phyloP scores from a whole-genome alignment of 2,797 vertebrate species.

The Lacerta agilis region DNA sequence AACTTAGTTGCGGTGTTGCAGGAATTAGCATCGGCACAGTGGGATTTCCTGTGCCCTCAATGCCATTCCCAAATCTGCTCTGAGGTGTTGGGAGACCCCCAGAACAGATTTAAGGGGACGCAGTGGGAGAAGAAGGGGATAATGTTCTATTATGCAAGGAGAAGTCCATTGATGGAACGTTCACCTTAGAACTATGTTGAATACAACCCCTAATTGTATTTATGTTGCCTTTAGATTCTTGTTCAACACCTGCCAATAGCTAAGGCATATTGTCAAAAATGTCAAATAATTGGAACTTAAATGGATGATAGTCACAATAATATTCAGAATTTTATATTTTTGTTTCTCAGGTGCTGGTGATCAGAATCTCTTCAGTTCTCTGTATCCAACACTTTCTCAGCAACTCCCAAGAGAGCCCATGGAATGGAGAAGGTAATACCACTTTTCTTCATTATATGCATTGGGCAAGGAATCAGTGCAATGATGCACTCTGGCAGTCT shows the following conservation, averaged over 20 bases:
- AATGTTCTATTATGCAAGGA: too few species aligned
- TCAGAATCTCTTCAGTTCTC: slow-evolving; percentile 90
- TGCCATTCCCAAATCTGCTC: too few species aligned
- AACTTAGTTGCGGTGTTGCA: too few species aligned
- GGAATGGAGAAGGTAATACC: slow-evolving; percentile 93
- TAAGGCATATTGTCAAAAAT: background rate
- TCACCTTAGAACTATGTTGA: too few species aligned
- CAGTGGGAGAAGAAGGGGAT: too few species aligned
- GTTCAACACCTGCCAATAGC: background rate
- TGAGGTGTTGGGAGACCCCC: too few species aligned
- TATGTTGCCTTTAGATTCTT: background rate
- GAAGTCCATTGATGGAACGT: too few species aligned
- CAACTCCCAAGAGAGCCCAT: slow-evolving; percentile 96
- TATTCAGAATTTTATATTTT: background rate
- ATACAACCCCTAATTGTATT: too few species aligned
- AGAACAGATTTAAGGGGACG: too few species aligned
- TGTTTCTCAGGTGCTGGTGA: slow-evolving; percentile 91
- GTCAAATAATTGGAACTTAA: background rate
- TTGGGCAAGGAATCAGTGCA: background rate
- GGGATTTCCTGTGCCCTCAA: too few species aligned
- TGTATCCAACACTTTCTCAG: slow-evolving; percentile 91
- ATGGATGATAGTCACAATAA: background rate
- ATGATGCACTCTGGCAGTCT: slow-evolving; percentile 16
- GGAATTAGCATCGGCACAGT: too few species aligned
- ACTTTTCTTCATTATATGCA: slow-evolving; percentile 1